A percentile compares a stretch with the other conserved stretches of the same genome.
Conservation (phyloP, 2,888 invertebrate species). For the Pachycephus smyrnensis region DNA sequence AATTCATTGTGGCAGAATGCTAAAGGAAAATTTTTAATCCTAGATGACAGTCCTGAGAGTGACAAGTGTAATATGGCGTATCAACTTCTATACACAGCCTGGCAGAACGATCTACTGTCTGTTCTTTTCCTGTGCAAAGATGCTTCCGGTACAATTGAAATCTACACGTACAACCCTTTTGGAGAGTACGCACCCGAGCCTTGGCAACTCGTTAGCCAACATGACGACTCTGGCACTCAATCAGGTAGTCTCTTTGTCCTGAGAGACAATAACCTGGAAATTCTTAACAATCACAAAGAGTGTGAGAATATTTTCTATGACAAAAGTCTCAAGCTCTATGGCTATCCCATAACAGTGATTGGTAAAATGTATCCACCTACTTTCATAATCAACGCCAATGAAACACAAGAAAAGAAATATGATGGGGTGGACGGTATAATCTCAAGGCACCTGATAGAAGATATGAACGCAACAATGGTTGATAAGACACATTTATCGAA, state of each 20-base stretch:
- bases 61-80: not conserved
- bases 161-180: conserved; percentile 1
- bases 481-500: not conserved
- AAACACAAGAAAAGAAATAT: not conserved
- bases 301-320: not conserved
- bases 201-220: not conserved
- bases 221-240: not conserved
- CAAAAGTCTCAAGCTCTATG: not conserved
- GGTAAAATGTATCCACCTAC: not conserved
- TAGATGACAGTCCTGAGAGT: not conserved
- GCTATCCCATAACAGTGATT: not conserved
- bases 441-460: not conserved
- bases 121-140: not conserved
- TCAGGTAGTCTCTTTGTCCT: too few species aligned
- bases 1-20: conserved; percentile 2
- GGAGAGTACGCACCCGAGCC: not conserved
- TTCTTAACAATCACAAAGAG: too few species aligned
- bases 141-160: not conserved
- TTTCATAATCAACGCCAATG: not conserved
- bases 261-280: too few species aligned
- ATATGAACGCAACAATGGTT: not conserved
- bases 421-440: not conserved
- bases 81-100: not conserved
- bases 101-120: not conserved
- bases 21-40: not conserved